Conservation (phyloP, 1,140 invertebrate species). For the Neotoxoptera formosana region DNA sequence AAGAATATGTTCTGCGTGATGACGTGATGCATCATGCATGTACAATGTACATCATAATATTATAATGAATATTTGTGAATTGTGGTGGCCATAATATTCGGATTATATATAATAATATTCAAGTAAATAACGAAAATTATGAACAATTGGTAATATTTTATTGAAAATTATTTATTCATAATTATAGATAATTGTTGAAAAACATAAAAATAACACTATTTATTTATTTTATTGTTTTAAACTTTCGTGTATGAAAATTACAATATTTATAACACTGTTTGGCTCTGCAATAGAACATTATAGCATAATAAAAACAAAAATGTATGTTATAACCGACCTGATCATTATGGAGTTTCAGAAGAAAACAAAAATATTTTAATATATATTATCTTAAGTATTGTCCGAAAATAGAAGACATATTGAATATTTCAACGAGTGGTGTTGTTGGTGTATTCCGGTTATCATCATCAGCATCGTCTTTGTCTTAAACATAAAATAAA, state of each 20-base stretch:
- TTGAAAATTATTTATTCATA: neutral
- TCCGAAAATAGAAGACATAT: neutral
- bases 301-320: neutral
- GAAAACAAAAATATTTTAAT: slow-evolving; percentile 8
- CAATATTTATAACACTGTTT: neutral
- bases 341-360: neutral
- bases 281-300: neutral
- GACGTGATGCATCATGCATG: neutral
- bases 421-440: neutral
- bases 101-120: neutral
- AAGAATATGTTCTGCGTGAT: neutral
- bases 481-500: neutral
- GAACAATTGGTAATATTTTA: neutral
- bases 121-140: neutral
- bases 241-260: neutral
- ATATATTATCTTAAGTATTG: neutral
- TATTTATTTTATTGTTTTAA: neutral
- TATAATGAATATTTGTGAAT: neutral
- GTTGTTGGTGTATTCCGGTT: neutral
- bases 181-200: neutral
- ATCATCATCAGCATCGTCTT: neutral
- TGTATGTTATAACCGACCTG: neutral
- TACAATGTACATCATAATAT: neutral
- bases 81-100: neutral
- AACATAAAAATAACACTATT: neutral